Evolutionary conservation across 2,113 vertebrate species (phyloP), one percentile per base, ranked within the genome.

Genomic region (Triplophysa tibetana): DNA sequence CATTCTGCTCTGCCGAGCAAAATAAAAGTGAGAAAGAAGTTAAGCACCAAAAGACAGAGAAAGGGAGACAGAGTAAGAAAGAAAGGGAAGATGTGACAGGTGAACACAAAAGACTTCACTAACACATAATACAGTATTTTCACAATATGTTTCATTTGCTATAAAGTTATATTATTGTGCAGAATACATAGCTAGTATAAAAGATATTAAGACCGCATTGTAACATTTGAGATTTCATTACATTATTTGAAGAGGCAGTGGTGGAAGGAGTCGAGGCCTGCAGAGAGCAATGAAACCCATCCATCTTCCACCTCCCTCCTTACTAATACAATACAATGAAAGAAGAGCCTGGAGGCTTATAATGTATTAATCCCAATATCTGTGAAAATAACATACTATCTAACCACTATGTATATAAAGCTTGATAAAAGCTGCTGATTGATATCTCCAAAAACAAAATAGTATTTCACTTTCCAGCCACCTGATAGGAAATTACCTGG

Each of bases 11-110:
- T 68, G 63, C 45, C 21, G n/a, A 48, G 43, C 50, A 68, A 38
- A 62, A 10, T 43, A 13, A 73, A 13, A 63, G 50, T 16, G 26
- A 56, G 38, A 75, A 66, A 33, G 12, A 2, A 24, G 64, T 33
- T 72, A 73, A 73, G n/a, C 26, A 70, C 66, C 76, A 68, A 68
- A 41, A 70, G 60, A 38, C 19, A 11, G 29, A 29, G 56, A 68
- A 41, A 70, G 60, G 7, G 6, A 7, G 6, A 38, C 33, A 38
- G 33, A 38, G 33, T 0, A 38, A 7, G 33, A 80, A 33, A 82
- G 54, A 70, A 13, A 52, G 65, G 77, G 3, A 65, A 23, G 33
- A 54, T 54, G 29, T 17, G 17, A 43, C 70, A 17, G 9, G 38
- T 60, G 9, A 68, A 43, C 50, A 12, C 19, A 9, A 56, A 72